Conservation (phyloP, 2,888 invertebrate species). For the Acanthoscelides obtectus region DNA sequence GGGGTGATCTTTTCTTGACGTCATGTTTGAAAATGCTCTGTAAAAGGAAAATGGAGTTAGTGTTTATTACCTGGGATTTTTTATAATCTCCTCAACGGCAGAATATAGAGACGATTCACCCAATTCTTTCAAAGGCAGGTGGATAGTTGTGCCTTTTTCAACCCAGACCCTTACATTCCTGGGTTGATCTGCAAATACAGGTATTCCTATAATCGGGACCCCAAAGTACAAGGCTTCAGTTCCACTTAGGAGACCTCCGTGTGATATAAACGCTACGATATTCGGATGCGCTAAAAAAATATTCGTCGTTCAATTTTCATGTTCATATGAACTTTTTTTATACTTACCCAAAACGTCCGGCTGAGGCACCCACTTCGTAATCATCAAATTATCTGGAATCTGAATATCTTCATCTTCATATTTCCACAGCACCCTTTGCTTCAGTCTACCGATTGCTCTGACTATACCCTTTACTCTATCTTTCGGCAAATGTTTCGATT, state of each 20-base stretch:
- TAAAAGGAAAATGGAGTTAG: not conserved
- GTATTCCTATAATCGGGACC: conserved; percentile 10
- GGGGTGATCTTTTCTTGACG: too few species aligned
- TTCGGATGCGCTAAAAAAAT: conserved; percentile 12
- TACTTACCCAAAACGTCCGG: conserved; percentile 5
- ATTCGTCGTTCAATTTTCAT: not conserved
- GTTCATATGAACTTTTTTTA: not conserved
- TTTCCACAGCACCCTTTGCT: conserved; percentile 48
- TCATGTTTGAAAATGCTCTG: not conserved
- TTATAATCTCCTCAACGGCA: conserved; percentile 9
- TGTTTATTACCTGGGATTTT: conserved; percentile 13
- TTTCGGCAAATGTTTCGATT: conserved; percentile 36
- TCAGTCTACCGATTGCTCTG: conserved; percentile 39
- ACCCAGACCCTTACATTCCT: conserved; percentile 5
- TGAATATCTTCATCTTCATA: conserved; percentile 38
- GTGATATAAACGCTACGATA: conserved; percentile 11
- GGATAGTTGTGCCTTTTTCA: conserved; percentile 6
- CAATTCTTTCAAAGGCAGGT: conserved; percentile 4
- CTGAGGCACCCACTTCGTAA: not conserved
- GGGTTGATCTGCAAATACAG: conserved; percentile 10
- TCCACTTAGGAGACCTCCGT: conserved; percentile 9
- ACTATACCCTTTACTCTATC: conserved; percentile 35
- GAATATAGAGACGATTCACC: conserved; percentile 1
- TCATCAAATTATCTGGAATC: conserved; percentile 36
- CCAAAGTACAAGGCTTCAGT: conserved; percentile 10